Evolutionary conservation across 2,113 vertebrate genomes (phyloP).

Genomic region (Carassius gibelio): DNA sequence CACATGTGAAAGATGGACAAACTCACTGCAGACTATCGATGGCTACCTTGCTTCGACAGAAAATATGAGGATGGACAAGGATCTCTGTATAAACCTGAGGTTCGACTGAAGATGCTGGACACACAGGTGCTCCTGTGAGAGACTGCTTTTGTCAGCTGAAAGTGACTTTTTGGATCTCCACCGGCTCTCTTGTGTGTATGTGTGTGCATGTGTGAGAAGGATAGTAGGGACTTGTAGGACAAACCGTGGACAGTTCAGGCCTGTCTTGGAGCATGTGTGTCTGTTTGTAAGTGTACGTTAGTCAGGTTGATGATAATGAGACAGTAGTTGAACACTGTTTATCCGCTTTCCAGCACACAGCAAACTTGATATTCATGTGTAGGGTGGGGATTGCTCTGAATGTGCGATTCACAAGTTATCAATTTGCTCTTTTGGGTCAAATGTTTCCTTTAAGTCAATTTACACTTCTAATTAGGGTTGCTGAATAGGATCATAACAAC

Average conservation of each 20-base stretch:
- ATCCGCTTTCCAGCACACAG: conserved; percentile 26
- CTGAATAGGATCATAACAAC: conserved; percentile 72
- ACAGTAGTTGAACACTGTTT: conserved; percentile 35
- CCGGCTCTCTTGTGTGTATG: background rate
- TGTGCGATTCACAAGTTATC: conserved; percentile 73
- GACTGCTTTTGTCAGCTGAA: conserved; percentile 22
- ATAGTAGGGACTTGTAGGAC: conserved; percentile 7
- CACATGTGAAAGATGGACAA: conserved; percentile 29
- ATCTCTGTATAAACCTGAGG: conserved; percentile 19
- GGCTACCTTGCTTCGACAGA: conserved; percentile 23
- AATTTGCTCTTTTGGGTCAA: conserved; percentile 75
- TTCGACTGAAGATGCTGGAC: conserved; percentile 1
- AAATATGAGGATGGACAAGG: conserved; percentile 22
- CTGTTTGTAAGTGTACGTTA: conserved; percentile 5
- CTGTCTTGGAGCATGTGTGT: conserved; percentile 31
- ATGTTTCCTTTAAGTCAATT: conserved; percentile 70
- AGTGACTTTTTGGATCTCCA: conserved; percentile 26
- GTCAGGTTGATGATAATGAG: background rate
- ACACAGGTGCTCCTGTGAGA: conserved; percentile 30
- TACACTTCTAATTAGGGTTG: conserved; percentile 74
- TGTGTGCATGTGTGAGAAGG: background rate
- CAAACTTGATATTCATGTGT: conserved; percentile 53
- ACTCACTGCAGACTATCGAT: conserved; percentile 15
- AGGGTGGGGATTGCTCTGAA: conserved; percentile 60
- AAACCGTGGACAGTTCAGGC: background rate